Conservation (phyloP, 2,888 invertebrate genomes). For the Cremastinae sp. region DNA sequence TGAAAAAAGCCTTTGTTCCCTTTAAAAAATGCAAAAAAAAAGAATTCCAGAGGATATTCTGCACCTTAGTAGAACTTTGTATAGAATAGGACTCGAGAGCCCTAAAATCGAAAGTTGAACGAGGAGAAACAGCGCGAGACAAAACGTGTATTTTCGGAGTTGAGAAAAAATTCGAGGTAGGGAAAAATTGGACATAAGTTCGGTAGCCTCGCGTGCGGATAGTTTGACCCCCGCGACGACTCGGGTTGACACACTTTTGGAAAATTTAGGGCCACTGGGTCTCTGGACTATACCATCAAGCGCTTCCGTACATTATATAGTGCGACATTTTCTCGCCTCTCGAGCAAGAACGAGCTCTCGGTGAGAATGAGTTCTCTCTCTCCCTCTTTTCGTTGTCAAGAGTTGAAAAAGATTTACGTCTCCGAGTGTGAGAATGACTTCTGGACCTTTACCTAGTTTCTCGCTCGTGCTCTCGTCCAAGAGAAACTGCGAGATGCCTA, state of each 20-base stretch:
- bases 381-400: conserved; percentile 22
- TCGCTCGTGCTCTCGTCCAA: neutral
- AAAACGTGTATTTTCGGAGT: neutral
- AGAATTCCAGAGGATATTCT: neutral
- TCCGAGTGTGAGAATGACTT: conserved; percentile 27
- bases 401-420: conserved; percentile 50
- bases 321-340: conserved; percentile 17
- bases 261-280: conserved; percentile 68
- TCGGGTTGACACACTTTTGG: conserved; percentile 67
- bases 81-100: conserved; percentile 38
- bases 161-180: conserved; percentile 7
- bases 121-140: conserved; percentile 21
- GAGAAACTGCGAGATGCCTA: neutral
- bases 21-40: neutral
- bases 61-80: neutral
- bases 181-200: conserved; percentile 3
- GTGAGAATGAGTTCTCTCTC: conserved; percentile 5
- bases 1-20: no score
- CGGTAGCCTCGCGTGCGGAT: conserved; percentile 30
- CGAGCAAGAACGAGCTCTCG: neutral
- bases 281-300: conserved; percentile 60
- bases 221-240: conserved; percentile 38
- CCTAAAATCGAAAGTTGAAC: conserved; percentile 64
- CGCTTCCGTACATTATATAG: conserved; percentile 53
- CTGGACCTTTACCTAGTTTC: conserved; percentile 6